Percentiles rank a stretch among this genome's conserved stretches.
Evolutionary conservation across 2,797 vertebrate genomes (phyloP).

Genomic region (Alectoris magna): DNA sequence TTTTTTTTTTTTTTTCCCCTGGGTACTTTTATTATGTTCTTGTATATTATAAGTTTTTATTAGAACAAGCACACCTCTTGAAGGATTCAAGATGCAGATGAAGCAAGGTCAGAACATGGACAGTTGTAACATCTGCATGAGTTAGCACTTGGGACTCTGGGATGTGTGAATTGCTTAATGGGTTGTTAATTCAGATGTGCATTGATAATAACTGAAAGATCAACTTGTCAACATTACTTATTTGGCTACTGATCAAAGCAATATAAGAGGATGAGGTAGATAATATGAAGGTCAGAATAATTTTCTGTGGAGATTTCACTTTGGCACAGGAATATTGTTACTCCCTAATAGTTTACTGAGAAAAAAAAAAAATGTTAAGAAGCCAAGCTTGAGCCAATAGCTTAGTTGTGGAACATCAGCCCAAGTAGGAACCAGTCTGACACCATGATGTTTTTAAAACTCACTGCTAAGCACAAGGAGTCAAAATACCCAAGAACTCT

Average conservation of each 20-base stretch:
- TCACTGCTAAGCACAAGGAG: neutral
- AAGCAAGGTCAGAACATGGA: slow-evolving; percentile 59
- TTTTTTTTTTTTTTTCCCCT: neutral
- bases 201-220: slow-evolving; percentile 67
- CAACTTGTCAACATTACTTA: slow-evolving; percentile 70
- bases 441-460: neutral
- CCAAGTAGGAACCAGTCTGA: neutral
- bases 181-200: slow-evolving; percentile 67
- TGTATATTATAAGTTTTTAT: slow-evolving; percentile 9
- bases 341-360: neutral
- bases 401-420: neutral
- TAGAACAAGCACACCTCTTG: neutral
- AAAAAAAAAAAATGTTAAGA: neutral
- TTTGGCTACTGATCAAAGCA: slow-evolving; percentile 58
- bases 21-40: neutral
- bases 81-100: neutral
- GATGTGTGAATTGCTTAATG: slow-evolving; percentile 68
- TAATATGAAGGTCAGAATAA: slow-evolving; percentile 60
- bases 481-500: neutral
- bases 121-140: slow-evolving; percentile 58
- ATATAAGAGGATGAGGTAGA: slow-evolving; percentile 24
- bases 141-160: slow-evolving; percentile 53
- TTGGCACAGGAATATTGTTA: neutral
- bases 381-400: neutral
- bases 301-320: slow-evolving; percentile 37